Conservation (phyloP, 2,113 vertebrate species). For the Campylomormyrus tamandua region DNA sequence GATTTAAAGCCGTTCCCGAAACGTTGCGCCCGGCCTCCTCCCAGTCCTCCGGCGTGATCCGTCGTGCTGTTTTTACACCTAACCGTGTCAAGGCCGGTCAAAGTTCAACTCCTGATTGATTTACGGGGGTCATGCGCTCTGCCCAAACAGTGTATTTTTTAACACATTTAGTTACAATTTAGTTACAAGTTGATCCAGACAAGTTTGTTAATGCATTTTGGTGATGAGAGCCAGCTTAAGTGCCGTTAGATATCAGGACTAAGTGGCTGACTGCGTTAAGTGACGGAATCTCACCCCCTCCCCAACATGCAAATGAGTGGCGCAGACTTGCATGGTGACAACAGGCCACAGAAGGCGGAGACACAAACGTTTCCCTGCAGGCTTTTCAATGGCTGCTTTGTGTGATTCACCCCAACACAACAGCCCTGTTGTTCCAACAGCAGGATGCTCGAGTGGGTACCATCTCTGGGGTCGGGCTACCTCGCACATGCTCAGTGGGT, state of each 20-base stretch:
- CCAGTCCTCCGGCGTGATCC: neutral
- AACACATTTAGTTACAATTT: neutral
- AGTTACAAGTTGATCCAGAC: neutral
- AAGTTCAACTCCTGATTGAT: neutral
- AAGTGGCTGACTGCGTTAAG: neutral
- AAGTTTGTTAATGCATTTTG: neutral
- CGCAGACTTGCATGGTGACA: slow-evolving; percentile 28
- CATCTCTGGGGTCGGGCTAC: slow-evolving; percentile 10
- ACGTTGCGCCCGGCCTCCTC: neutral
- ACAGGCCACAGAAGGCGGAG: slow-evolving; percentile 25
- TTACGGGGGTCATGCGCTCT: neutral
- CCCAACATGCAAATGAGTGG: slow-evolving; percentile 29
- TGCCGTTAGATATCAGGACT: neutral
- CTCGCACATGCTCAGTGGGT: neutral
- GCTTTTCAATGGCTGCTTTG: slow-evolving; percentile 49
- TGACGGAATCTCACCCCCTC: neutral
- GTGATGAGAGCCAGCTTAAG: neutral
- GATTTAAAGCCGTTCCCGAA: neutral
- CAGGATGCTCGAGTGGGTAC: slow-evolving; percentile 33
- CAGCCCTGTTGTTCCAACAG: slow-evolving; percentile 51
- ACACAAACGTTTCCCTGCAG: slow-evolving; percentile 16
- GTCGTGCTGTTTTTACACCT: neutral
- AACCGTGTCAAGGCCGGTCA: neutral
- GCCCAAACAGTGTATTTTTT: neutral
- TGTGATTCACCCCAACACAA: slow-evolving; percentile 44